Conservation (phyloP, 2,113 vertebrate genomes). For the Mustelus asterias region DNA sequence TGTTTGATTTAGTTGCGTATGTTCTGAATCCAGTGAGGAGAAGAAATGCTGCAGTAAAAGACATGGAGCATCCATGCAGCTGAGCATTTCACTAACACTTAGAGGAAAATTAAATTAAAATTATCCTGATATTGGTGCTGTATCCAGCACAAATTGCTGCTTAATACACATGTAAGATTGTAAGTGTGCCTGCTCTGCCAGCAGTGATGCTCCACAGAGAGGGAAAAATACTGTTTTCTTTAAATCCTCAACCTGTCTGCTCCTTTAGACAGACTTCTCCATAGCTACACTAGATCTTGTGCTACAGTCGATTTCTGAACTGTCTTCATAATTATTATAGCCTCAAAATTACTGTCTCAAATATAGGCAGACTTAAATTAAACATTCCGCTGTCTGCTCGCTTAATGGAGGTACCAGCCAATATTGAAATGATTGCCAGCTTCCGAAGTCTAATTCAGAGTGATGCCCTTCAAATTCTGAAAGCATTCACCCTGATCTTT, state of each 20-base stretch:
- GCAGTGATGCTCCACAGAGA: neutral
- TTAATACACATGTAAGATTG: neutral
- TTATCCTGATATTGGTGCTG: neutral
- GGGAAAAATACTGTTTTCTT: neutral
- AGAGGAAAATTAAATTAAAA: neutral
- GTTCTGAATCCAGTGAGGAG: neutral
- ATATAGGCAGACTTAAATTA: neutral
- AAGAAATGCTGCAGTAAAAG: neutral
- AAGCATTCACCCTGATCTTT: neutral
- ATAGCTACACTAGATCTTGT: neutral
- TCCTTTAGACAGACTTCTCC: neutral
- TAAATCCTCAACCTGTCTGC: neutral
- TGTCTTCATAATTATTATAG: neutral
- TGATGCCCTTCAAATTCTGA: neutral
- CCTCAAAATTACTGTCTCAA: neutral
- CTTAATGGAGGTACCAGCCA: neutral
- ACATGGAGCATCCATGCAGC: neutral
- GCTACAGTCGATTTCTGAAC: neutral
- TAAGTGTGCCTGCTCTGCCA: neutral
- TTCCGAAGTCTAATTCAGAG: neutral
- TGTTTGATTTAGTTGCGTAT: neutral
- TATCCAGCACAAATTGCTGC: neutral
- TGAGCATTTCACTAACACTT: neutral
- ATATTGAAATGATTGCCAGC: neutral
- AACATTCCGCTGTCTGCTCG: neutral